Percentiles rank a stretch among this genome's conserved stretches.
Evolutionary conservation across 2,797 vertebrate genomes (phyloP).

Genomic region (Spondyliosoma cantharus): DNA sequence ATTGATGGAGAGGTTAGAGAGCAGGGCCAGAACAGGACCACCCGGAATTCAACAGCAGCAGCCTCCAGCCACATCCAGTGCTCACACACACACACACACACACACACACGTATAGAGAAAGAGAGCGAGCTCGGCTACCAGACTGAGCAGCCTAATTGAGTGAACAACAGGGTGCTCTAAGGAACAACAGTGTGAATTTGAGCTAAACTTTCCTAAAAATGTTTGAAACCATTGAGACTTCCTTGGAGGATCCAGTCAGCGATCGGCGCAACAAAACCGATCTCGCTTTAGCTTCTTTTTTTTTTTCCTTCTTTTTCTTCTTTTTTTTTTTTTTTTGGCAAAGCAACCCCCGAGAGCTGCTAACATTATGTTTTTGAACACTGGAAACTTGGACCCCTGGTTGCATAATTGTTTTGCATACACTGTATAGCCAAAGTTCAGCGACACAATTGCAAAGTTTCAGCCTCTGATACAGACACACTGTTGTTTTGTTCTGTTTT

Average conservation of each 20-base stretch:
- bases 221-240: conserved; percentile 59
- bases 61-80: conserved; percentile 76
- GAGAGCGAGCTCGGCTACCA: conserved; percentile 60
- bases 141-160: conserved; percentile 85
- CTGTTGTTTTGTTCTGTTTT: neutral
- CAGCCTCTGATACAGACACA: neutral
- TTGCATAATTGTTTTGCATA: conserved; percentile 37
- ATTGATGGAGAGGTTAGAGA: conserved; percentile 85
- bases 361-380: conserved; percentile 39
- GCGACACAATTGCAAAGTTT: conserved; percentile 14
- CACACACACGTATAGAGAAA: conserved; percentile 37
- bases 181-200: conserved; percentile 71
- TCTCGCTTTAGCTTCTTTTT: conserved; percentile 9
- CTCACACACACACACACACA: conserved; percentile 18
- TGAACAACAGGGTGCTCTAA: conserved; percentile 84
- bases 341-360: conserved; percentile 5
- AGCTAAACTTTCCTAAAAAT: conserved; percentile 74
- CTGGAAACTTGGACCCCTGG: conserved; percentile 34
- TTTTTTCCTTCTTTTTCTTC: no score
- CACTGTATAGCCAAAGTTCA: conserved; percentile 29
- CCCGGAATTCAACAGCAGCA: conserved; percentile 84
- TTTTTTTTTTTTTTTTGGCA: neutral
- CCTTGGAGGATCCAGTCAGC: conserved; percentile 25
- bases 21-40: conserved; percentile 84
- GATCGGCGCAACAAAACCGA: conserved; percentile 28